Percentiles rank a stretch among this genome's conserved stretches.
phyloP scores from a whole-genome alignment of 1,140 invertebrate species.

The Marisa cornuarietis region DNA sequence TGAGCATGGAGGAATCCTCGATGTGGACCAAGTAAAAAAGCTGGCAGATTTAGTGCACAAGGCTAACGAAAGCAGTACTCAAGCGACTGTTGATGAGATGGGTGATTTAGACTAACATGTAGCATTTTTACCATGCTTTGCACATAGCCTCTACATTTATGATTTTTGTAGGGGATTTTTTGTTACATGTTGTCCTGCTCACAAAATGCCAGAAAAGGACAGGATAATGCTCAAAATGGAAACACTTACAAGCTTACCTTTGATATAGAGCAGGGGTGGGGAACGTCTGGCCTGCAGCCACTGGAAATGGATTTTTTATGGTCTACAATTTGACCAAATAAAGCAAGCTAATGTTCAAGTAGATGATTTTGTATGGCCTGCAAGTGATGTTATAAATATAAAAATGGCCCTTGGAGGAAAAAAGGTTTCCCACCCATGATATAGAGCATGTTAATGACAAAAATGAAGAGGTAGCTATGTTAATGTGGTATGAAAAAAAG shows the following conservation, averaged over 20 bases:
- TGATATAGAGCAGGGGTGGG: not conserved
- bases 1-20: not conserved
- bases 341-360: no score
- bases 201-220: not conserved
- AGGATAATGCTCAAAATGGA: not conserved
- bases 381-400: no score
- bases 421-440: no score
- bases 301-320: not conserved
- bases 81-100: conserved; percentile 26
- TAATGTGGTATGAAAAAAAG: no score
- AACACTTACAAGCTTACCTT: not conserved
- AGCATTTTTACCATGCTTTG: not conserved
- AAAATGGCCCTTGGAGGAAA: no score
- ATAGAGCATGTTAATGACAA: no score
- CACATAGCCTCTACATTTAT: not conserved
- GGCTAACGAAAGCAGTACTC: conserved; percentile 26
- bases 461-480: no score
- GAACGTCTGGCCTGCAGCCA: not conserved
- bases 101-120: conserved; percentile 25
- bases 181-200: no score
- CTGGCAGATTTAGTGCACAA: conserved; percentile 20
- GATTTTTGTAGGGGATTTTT: not conserved
- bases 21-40: not conserved
- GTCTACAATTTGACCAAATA: no score
- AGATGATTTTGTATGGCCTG: no score